phyloP scores from a whole-genome alignment of 1,140 invertebrate species.

The Drosophila nasuta region DNA sequence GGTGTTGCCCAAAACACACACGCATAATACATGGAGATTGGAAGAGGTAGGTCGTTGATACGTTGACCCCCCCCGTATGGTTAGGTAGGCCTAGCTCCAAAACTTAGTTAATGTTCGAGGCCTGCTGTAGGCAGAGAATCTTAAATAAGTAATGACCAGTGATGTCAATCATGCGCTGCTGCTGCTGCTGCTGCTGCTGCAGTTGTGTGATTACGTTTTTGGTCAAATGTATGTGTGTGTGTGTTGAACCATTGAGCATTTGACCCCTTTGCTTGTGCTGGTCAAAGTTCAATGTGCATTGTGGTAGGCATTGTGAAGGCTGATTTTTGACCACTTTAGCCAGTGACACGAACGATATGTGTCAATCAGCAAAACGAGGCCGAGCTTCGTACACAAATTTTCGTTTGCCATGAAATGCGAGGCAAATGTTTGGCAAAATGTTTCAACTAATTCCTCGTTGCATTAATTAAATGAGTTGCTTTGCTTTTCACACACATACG shows the following conservation, averaged over 20 bases:
- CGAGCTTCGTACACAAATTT: conserved; percentile 14
- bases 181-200: conserved; percentile 1
- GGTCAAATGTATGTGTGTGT: not conserved
- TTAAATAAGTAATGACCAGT: conserved; percentile 41
- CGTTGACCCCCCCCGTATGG: not conserved
- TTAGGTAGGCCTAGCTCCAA: not conserved
- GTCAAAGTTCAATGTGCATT: conserved; percentile 33
- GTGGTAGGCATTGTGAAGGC: not conserved
- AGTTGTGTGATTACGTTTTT: conserved; percentile 48
- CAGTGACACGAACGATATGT: conserved; percentile 8
- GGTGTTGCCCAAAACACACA: conserved; percentile 5
- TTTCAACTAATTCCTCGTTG: conserved; percentile 22
- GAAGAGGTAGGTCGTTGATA: not conserved
- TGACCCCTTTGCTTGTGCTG: conserved; percentile 13
- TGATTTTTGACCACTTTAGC: conserved; percentile 10
- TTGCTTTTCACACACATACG: not conserved
- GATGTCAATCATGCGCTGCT: conserved; percentile 29
- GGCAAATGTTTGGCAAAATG: conserved; percentile 25
- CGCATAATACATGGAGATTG: conserved; percentile 2
- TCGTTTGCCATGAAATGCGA: conserved; percentile 20
- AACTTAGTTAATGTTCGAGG: not conserved
- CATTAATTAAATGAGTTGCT: conserved; percentile 40
- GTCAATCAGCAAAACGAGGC: conserved; percentile 17
- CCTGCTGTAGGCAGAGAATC: not conserved
- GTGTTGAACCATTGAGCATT: conserved; percentile 7